phyloP scores from a whole-genome alignment of 2,888 invertebrate genomes.

The Trichopria drosophilae region DNA sequence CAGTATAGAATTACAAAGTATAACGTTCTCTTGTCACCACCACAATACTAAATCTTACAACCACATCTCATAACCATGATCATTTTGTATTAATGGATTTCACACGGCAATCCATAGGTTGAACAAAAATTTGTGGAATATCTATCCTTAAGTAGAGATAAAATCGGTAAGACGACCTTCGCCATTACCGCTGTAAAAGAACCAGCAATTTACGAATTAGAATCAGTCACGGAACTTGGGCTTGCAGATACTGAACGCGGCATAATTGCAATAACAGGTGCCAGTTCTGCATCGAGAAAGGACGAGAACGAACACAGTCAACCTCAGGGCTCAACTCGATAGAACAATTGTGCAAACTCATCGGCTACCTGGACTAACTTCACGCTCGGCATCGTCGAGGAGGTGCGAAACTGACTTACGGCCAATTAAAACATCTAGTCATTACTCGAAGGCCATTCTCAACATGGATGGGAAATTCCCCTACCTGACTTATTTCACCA shows the following conservation, averaged over 20 bases:
- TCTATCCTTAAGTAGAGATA: conserved; percentile 31
- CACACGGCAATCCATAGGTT: too few relatives aligned
- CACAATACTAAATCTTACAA: too few relatives aligned
- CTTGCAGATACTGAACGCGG: conserved; percentile 3
- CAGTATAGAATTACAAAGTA: too few relatives aligned
- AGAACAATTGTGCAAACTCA: conserved; percentile 42
- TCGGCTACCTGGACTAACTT: conserved; percentile 48
- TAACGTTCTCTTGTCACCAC: too few relatives aligned
- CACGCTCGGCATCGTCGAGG: conserved; percentile 32
- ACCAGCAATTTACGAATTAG: conserved; percentile 53
- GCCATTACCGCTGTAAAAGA: conserved; percentile 45
- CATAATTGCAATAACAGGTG: conserved; percentile 13
- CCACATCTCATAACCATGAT: too few relatives aligned
- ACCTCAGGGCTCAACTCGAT: conserved; percentile 2
- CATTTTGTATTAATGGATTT: too few relatives aligned
- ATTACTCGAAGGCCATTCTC: too few relatives aligned
- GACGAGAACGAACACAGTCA: background rate
- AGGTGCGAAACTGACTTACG: conserved; percentile 44
- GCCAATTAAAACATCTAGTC: conserved; percentile 48
- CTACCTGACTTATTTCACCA: too few relatives aligned
- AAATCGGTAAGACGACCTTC: conserved; percentile 38
- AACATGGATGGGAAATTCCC: too few relatives aligned
- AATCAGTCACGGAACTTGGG: conserved; percentile 43
- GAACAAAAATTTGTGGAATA: too few relatives aligned
- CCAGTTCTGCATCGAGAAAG: too few relatives aligned